Base-by-base conservation (phyloP, 2,888 invertebrate genomes). In the Hypolimnas misippus region DNA sequence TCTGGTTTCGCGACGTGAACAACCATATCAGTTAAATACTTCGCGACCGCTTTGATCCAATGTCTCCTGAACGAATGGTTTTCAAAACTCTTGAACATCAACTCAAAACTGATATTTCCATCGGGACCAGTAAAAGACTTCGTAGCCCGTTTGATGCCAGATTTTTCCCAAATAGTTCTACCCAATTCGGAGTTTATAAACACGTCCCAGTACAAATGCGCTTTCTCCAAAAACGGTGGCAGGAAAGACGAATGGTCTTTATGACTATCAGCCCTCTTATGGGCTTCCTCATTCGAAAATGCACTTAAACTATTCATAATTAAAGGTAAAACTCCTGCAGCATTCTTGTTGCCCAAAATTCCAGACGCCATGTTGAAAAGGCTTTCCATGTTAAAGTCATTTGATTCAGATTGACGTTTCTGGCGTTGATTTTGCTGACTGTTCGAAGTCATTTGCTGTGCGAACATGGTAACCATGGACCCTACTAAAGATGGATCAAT, bases 151-250 rank as follows among this genome's bases (percentile, higher is more conserved):
- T 95, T 94, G 14, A 96, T 86, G 0, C 96, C 96, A 0, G 96
- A 94, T 68, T 94, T 95, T 74, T 94, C 93, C 93, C 96, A 95
- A 6, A 96, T 79, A 0, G 94, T 93, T 76, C 94, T 95, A 0
- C 96, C 96, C 16, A 97, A 86, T 68, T 97, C 96, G 0, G 97
- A 96, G 76, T 95, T 95, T 31, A 95, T 87, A 75, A 97, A 96
- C 66, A 96, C 93, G 69, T 97, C 96, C 94, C 96, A 96, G 74
- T 95, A 93, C 1, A 96, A 85, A 79, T 96, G 96, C 1, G 94
- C 78, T 69, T 95, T 90, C 61, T 91, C 91, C 17, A 81, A 94
- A 77, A 82, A 95, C 75, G 63, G 96, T 0, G 96, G 96, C 67
- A 97, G 82, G 71, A 95, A 94, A 81, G 94, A 94, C 0, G 95